Evolutionary conservation across 1,140 invertebrate species (phyloP).

Genomic region (Ceratina calcarata): DNA sequence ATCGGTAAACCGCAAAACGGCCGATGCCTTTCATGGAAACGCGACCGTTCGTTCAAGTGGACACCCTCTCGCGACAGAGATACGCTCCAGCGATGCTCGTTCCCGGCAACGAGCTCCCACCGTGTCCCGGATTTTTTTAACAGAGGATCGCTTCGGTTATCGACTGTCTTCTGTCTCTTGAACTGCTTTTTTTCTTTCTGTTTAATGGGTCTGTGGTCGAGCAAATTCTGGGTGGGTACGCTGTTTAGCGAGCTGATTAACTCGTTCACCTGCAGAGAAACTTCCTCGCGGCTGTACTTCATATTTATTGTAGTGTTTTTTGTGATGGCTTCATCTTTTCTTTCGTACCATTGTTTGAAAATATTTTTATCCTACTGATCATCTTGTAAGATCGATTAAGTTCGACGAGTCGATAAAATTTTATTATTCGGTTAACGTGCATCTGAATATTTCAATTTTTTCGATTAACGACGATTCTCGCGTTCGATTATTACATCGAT

Average conservation of each 20-base stretch:
- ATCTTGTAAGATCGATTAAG: no score
- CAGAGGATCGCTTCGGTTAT: not conserved
- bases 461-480: not conserved
- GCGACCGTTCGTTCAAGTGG: conserved; percentile 38
- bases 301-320: not conserved
- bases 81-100: conserved; percentile 10
- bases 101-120: not conserved
- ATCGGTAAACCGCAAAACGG: conserved; percentile 65
- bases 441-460: not conserved
- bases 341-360: not conserved
- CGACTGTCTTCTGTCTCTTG: not conserved
- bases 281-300: not conserved
- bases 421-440: no score
- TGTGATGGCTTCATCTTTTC: not conserved
- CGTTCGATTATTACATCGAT: conserved; percentile 30
- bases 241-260: conserved; percentile 2
- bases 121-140: not conserved
- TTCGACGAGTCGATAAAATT: no score
- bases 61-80: conserved; percentile 43
- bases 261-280: not conserved
- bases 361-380: not conserved
- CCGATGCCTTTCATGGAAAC: conserved; percentile 54
- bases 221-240: not conserved
- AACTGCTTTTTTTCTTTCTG: not conserved
- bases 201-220: not conserved